Evolutionary conservation across 2,113 vertebrate species (phyloP).

Genomic region (Barbus barbus): DNA sequence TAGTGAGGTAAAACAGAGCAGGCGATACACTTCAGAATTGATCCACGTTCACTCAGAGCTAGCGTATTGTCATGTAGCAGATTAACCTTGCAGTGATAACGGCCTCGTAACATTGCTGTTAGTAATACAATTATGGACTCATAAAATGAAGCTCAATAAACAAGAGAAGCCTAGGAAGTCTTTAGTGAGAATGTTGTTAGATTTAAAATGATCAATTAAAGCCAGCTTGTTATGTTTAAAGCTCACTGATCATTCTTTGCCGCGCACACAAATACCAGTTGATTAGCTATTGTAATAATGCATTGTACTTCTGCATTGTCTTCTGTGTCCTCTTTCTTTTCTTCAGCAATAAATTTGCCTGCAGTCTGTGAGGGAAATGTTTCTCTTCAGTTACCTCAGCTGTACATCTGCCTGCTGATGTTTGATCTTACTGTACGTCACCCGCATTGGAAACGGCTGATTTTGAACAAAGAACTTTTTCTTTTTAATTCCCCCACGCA

Average conservation of each 20-base stretch:
- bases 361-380: neutral
- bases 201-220: slow-evolving; percentile 31
- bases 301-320: neutral
- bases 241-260: neutral
- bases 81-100: slow-evolving; percentile 31
- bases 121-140: slow-evolving; percentile 27
- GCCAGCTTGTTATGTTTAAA: slow-evolving; percentile 19
- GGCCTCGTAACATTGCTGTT: too few relatives aligned
- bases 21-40: neutral
- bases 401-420: neutral
- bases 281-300: slow-evolving; percentile 7
- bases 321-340: neutral
- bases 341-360: neutral
- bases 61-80: neutral
- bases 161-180: neutral
- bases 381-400: slow-evolving; percentile 9
- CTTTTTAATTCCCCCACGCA: slow-evolving; percentile 27
- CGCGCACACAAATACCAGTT: neutral
- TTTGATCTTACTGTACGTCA: slow-evolving; percentile 11
- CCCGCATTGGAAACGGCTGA: slow-evolving; percentile 33
- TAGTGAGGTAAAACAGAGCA: slow-evolving; percentile 4
- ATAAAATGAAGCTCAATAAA: slow-evolving; percentile 29
- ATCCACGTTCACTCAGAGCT: slow-evolving; percentile 6
- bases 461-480: slow-evolving; percentile 46
- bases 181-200: slow-evolving; percentile 1